phyloP scores from a whole-genome alignment of 64 coral and sea anemone genomes.

The Acropora yongei region DNA sequence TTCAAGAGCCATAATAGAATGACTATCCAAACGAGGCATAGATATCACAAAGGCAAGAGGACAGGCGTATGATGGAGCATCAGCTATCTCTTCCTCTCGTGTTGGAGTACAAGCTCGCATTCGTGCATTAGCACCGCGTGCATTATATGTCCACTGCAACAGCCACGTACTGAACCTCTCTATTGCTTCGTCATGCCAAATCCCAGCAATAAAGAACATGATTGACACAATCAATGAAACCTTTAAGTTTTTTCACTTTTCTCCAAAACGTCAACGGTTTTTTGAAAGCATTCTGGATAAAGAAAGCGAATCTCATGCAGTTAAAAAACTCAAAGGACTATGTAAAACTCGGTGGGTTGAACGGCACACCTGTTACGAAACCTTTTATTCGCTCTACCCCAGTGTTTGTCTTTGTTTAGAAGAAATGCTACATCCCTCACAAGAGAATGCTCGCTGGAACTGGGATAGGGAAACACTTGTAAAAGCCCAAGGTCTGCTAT shows the following conservation, averaged over 20 bases:
- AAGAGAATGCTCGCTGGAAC: slow-evolving; percentile 22
- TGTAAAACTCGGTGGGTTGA: not conserved
- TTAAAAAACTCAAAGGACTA: not conserved
- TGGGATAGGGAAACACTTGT: slow-evolving; percentile 11
- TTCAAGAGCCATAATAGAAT: too few relatives aligned
- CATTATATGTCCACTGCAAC: too few relatives aligned
- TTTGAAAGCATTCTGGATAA: slow-evolving; percentile 37
- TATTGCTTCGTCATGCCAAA: too few relatives aligned
- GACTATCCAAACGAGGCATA: too few relatives aligned
- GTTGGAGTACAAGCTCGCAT: too few relatives aligned
- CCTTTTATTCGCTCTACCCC: slow-evolving; percentile 5
- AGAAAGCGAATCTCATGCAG: slow-evolving; percentile 21
- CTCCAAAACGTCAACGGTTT: slow-evolving; percentile 33
- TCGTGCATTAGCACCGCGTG: too few relatives aligned
- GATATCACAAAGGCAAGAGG: not conserved
- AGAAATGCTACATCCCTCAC: slow-evolving; percentile 16
- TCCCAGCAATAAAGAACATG: too few relatives aligned
- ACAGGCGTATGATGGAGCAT: not conserved
- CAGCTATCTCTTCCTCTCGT: too few relatives aligned
- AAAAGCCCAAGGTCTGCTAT: not conserved
- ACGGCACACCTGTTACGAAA: slow-evolving; percentile 16
- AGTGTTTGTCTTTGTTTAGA: slow-evolving; percentile 4
- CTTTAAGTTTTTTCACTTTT: too few relatives aligned
- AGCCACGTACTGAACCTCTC: not conserved
- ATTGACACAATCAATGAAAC: too few relatives aligned